These are phyloP conservation scores for Chrysolina americana DNA, from an alignment of 2,888 invertebrate species.

Conservation along the genomic window DNA sequence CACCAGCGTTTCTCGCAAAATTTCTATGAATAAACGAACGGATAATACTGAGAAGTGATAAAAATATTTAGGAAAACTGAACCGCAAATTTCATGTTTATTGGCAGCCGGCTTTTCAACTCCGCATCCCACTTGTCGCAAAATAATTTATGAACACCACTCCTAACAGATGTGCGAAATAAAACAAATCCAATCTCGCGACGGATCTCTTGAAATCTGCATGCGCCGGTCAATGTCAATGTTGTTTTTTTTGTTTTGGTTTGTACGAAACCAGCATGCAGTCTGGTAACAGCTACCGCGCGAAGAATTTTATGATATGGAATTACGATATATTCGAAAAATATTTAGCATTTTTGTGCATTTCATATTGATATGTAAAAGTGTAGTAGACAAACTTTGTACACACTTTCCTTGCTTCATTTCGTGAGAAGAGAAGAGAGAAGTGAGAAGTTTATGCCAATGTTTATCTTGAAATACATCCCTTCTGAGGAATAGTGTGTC, in stretches of 20 bases:
- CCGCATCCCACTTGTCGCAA: conserved; percentile 16
- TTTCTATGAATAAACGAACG: not conserved
- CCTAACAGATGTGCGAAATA: conserved; percentile 27
- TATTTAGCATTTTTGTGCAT: no score
- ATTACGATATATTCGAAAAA: no score
- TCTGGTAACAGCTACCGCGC: not conserved
- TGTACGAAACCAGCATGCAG: not conserved
- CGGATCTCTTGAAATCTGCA: conserved; percentile 21
- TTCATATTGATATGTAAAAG: no score
- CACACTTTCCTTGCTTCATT: no score
- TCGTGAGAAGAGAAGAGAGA: no score
- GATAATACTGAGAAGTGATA: not conserved
- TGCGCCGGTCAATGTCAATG: conserved; percentile 23
- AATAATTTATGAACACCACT: conserved; percentile 26
- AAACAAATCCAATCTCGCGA: conserved; percentile 14
- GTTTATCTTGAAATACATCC: no score
- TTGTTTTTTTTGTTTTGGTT: not conserved
- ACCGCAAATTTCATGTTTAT: conserved; percentile 30
- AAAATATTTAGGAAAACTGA: conserved; percentile 15
- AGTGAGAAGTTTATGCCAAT: no score
- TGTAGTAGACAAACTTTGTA: no score
- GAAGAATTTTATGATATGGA: no score
- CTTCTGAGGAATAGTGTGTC: no score
- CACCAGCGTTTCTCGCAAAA: not conserved
- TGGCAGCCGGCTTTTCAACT: conserved; percentile 21